Conservation (phyloP, 2,113 vertebrate genomes). For the Bos taurus region DNA sequence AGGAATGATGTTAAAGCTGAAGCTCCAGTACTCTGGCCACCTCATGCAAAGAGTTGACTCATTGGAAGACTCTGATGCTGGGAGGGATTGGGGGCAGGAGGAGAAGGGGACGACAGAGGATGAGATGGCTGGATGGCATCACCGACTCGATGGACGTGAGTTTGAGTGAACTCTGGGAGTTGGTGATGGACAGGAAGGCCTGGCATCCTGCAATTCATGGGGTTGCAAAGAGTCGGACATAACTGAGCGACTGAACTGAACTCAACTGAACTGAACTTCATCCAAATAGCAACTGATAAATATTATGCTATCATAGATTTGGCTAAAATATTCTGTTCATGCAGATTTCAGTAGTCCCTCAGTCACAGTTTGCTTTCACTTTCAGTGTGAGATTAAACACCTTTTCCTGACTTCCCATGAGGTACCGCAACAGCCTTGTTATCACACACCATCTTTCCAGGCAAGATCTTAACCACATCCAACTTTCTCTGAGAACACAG, state of each 20-base stretch:
- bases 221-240: fast-evolving
- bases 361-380: background rate
- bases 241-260: too few species aligned
- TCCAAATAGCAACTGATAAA: background rate
- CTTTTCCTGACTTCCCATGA: background rate
- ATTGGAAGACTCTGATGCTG: too few species aligned
- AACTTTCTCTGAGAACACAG: background rate
- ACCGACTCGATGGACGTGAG: too few species aligned
- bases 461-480: background rate
- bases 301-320: background rate
- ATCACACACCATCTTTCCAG: background rate
- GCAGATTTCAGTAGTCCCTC: background rate
- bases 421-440: background rate
- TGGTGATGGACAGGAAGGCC: too few species aligned
- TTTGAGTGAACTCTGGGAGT: too few species aligned
- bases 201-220: too few species aligned
- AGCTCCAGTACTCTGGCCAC: too few species aligned
- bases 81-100: too few species aligned
- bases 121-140: too few species aligned
- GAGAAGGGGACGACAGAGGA: too few species aligned
- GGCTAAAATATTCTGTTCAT: background rate
- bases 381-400: background rate
- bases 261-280: background rate
- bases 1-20: too few species aligned
- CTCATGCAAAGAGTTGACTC: too few species aligned